Evolutionary conservation across 2,888 invertebrate species (phyloP).

Genomic region (Ormyrus pomaceus): DNA sequence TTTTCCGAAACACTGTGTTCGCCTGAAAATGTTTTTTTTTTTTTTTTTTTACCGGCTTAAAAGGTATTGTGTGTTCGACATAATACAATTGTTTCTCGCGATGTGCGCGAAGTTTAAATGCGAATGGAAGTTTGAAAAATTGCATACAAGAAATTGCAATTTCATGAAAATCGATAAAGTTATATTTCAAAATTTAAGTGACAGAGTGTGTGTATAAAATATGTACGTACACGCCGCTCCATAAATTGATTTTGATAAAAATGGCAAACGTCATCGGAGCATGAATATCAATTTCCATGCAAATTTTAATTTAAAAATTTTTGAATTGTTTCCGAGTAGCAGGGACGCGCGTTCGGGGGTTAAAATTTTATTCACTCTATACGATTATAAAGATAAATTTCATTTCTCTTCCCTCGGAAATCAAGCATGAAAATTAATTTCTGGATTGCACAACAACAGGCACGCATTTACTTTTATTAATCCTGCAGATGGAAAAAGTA

Average conservation of each 20-base stretch:
- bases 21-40: too few relatives aligned
- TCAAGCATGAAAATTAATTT: too few relatives aligned
- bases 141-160: slow-evolving; percentile 43
- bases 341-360: too few relatives aligned
- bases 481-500: too few relatives aligned
- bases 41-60: not conserved
- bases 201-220: slow-evolving; percentile 15
- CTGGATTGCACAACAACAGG: too few relatives aligned
- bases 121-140: slow-evolving; percentile 43
- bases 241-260: slow-evolving; percentile 54
- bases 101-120: not conserved
- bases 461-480: too few relatives aligned
- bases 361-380: too few relatives aligned
- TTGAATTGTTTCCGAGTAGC: slow-evolving; percentile 33
- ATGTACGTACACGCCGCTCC: slow-evolving; percentile 5
- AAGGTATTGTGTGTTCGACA: slow-evolving; percentile 4
- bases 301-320: slow-evolving; percentile 51
- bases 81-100: not conserved
- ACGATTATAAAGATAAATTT: too few relatives aligned
- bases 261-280: slow-evolving; percentile 42
- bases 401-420: too few relatives aligned
- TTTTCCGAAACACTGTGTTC: too few relatives aligned
- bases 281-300: slow-evolving; percentile 48
- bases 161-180: slow-evolving; percentile 47
- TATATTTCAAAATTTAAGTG: slow-evolving; percentile 46